Evolutionary conservation across 2,113 vertebrate species (phyloP), one percentile per base, ranked within the genome.

Genomic region (Rynchops niger): DNA sequence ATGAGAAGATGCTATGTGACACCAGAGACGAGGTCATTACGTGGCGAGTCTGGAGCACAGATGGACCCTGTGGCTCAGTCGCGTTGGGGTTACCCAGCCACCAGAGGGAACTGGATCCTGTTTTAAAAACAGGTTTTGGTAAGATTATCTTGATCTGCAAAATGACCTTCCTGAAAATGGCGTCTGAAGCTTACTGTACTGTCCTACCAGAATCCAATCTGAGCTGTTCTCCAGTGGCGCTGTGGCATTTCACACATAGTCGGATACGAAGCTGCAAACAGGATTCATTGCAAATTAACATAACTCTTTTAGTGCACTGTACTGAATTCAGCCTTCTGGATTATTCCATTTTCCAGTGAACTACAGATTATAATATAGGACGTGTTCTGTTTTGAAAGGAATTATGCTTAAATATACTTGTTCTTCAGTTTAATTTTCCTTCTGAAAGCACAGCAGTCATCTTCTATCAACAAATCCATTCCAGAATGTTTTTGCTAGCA

Each of bases 351-450:
- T 97, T 90, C 89, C 91, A 95, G 76, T 72, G 66, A 90, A 71
- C 42, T 80, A 53, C 49, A 96, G 62, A 90, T 86, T 88, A 82
- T 43, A 91, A 85, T 86, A 88, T 27, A 82, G 70, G 59, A 61
- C 93, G 84, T 93, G 86, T 91, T 97, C 86, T 93, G 89, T 53
- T 96, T 97, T 94, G 90, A 95, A 95, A 95, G 93, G 45, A 95
- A 97, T 97, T 96, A 97, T 86, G 36, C 74, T 95, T 91, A 96
- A 97, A 97, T 96, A 96, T 93, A 96, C 94, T 95, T 88, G 82
- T 81, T 91, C 90, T 95, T 90, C 80, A 83, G 78, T 78, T 95
- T 90, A 94, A 94, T 93, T 96, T 96, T 97, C 94, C 89, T 95
- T 90, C 93, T 93, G 91, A 95, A 97, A 91, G 82, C 93, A 80